Conservation (phyloP, 1,140 invertebrate genomes). For the Drosophila albomicans region DNA sequence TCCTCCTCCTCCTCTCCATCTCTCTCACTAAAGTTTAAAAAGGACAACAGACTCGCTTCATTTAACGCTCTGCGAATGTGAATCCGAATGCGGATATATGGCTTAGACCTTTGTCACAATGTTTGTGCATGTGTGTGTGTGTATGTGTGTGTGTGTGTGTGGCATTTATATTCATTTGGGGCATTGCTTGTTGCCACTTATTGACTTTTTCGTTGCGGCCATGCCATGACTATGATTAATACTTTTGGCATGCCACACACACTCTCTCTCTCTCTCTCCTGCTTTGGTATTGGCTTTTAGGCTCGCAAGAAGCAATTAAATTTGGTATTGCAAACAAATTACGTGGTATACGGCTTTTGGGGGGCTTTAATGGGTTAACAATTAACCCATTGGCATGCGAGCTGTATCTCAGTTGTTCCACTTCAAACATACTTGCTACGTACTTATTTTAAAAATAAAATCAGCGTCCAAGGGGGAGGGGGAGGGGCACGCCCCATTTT, state of each 20-base stretch:
- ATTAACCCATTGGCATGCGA: constrained; percentile 49
- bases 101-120: constrained; percentile 16
- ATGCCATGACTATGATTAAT: constrained; percentile 46
- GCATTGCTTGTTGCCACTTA: constrained; percentile 32
- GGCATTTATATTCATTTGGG: constrained; percentile 50
- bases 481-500: constrained; percentile 28
- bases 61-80: constrained; percentile 24
- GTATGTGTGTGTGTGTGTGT: too few species aligned
- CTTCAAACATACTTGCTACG: constrained; percentile 3
- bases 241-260: constrained; percentile 23
- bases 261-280: not conserved
- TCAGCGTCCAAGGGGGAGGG: not conserved
- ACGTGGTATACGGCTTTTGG: constrained; percentile 4
- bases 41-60: constrained; percentile 28
- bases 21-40: constrained; percentile 14
- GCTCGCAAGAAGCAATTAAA: constrained; percentile 33
- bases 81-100: constrained; percentile 15
- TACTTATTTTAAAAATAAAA: constrained; percentile 32
- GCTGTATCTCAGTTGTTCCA: constrained; percentile 19
- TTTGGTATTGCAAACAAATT: constrained; percentile 28
- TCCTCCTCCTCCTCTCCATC: not conserved
- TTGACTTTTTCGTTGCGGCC: constrained; percentile 23
- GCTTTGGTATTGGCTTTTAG: not conserved
- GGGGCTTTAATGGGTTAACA: constrained; percentile 48
- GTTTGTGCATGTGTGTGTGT: not conserved